Evolutionary conservation across 2,797 vertebrate genomes (phyloP).

Genomic region (Cryptoblepharus egeriae): DNA sequence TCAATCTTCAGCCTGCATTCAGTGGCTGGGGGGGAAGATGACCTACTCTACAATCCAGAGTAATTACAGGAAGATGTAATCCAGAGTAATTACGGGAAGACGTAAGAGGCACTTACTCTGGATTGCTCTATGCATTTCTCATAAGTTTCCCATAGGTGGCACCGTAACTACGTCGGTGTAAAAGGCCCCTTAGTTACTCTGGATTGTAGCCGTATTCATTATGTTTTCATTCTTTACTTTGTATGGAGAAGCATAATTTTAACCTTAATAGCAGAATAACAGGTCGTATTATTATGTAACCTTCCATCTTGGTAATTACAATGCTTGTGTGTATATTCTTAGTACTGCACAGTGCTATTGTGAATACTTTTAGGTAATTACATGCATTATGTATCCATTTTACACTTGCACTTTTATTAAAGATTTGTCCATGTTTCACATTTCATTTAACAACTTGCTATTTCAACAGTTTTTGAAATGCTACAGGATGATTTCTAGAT

Average conservation of each 20-base stretch:
- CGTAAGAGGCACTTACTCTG: no score
- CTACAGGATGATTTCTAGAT: neutral
- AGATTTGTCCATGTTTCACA: neutral
- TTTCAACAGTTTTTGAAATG: conserved; percentile 11
- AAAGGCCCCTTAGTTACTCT: no score
- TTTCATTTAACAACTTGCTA: neutral
- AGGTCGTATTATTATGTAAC: conserved; percentile 34
- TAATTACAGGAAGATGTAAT: no score
- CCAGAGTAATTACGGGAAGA: no score
- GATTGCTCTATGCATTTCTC: no score
- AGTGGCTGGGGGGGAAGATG: conserved; percentile 26
- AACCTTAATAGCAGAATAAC: conserved; percentile 43
- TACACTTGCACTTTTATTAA: neutral
- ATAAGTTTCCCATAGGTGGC: no score
- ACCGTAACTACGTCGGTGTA: no score
- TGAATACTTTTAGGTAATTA: conserved; percentile 38
- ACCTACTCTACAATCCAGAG: no score
- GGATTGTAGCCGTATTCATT: no score
- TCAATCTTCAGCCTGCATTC: conserved; percentile 41
- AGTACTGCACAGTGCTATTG: conserved; percentile 9
- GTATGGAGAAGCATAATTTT: conserved; percentile 35
- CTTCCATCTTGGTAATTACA: conserved; percentile 48
- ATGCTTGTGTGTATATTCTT: conserved; percentile 38
- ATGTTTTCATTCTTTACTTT: neutral
- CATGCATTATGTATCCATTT: conserved; percentile 19